phyloP scores from a whole-genome alignment of 2,888 invertebrate species.

The Dione juno region DNA sequence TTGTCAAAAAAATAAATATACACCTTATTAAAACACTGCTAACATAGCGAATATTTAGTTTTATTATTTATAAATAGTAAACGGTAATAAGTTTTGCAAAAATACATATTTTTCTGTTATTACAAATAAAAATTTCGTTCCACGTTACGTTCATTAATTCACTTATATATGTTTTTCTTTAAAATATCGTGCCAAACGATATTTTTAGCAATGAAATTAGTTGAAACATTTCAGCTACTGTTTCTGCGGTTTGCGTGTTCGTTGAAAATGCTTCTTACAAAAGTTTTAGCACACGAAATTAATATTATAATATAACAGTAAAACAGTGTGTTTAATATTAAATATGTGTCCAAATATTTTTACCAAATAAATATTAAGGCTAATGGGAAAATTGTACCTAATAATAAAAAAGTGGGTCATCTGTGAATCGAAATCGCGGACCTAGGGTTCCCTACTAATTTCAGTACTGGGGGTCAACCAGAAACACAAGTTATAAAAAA shows the following conservation, averaged over 20 bases:
- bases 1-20: no score
- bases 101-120: background rate
- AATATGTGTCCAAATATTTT: no score
- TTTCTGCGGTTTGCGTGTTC: conserved; percentile 20
- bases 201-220: conserved; percentile 20
- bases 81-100: background rate
- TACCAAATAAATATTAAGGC: no score
- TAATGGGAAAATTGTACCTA: no score
- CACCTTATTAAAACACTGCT: no score
- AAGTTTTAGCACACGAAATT: background rate
- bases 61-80: background rate
- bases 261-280: conserved; percentile 11
- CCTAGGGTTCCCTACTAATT: no score
- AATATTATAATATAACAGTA: no score
- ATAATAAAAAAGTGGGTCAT: no score
- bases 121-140: background rate
- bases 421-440: no score
- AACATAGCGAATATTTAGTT: background rate
- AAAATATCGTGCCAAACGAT: conserved; percentile 18
- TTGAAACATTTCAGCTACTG: conserved; percentile 1
- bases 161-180: conserved; percentile 9
- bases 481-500: no score
- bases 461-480: no score
- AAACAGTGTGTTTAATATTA: no score
- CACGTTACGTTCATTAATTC: background rate